phyloP scores from a whole-genome alignment of 2,113 vertebrate genomes.

The Pycnonotus jocosus region DNA sequence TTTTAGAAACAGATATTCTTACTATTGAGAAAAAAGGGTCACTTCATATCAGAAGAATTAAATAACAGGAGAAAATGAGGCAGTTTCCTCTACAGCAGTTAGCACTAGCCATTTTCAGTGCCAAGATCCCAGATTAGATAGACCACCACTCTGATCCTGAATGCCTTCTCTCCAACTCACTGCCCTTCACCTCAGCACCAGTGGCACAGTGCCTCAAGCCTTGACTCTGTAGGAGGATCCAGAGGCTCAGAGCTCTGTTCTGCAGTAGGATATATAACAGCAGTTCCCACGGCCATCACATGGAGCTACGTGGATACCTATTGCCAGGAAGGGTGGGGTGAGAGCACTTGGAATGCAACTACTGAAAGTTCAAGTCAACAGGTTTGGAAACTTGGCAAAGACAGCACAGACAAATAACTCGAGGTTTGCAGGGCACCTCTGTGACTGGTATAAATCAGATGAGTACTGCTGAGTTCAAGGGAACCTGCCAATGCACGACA shows the following conservation, averaged over 20 bases:
- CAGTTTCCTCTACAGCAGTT: background rate
- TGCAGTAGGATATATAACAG: background rate
- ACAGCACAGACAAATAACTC: background rate
- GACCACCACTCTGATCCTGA: background rate
- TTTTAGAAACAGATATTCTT: background rate
- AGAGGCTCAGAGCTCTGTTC: background rate
- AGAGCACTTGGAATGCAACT: background rate
- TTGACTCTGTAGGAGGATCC: background rate
- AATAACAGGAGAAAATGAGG: background rate
- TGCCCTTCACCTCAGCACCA: background rate
- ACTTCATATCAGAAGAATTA: background rate
- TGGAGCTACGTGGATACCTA: background rate
- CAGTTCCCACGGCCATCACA: background rate
- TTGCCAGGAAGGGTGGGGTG: conserved; percentile 15
- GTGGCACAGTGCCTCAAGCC: background rate
- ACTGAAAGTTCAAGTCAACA: conserved; percentile 44
- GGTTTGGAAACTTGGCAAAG: conserved; percentile 36
- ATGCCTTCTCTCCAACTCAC: background rate
- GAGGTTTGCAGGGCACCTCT: conserved; percentile 5
- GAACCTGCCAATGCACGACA: background rate
- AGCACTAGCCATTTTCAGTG: background rate
- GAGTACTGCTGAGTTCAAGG: background rate
- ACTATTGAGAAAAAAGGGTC: background rate
- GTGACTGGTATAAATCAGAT: background rate
- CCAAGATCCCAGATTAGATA: background rate